A percentile compares a stretch with the other conserved stretches of the same genome.
These are phyloP conservation scores for Prinia subflava DNA, from an alignment of 2,113 vertebrate genomes.

Conservation along the genomic window DNA sequence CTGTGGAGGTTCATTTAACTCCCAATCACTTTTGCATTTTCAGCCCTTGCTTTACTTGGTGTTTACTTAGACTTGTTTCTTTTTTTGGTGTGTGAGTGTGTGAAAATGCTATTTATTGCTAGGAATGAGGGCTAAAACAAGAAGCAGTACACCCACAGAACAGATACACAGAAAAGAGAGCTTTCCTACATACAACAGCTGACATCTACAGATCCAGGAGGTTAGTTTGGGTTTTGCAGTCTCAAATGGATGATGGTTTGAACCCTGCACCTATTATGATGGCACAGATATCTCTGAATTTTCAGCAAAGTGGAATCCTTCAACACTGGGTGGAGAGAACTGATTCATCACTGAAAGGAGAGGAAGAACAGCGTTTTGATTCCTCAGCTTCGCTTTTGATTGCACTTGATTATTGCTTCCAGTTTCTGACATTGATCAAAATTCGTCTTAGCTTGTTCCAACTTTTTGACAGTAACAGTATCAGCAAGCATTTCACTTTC, in stretches of 20 bases:
- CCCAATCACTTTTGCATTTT: not conserved
- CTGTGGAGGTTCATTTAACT: not conserved
- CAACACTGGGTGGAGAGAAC: not conserved
- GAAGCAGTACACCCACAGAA: not conserved
- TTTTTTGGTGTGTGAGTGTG: not conserved
- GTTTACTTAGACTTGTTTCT: not conserved
- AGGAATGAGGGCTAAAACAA: not conserved
- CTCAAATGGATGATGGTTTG: not conserved
- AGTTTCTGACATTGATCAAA: not conserved
- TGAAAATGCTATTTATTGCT: not conserved
- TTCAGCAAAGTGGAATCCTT: not conserved
- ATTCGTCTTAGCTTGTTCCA: not conserved
- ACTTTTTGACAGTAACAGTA: not conserved
- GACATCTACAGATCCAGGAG: not conserved
- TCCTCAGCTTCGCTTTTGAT: not conserved
- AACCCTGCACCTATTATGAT: not conserved
- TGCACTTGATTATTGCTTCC: not conserved
- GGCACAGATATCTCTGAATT: not conserved
- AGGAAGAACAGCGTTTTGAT: not conserved
- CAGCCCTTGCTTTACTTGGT: not conserved
- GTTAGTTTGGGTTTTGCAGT: not conserved
- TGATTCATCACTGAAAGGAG: not conserved
- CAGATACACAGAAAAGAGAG: not conserved
- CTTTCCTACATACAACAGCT: not conserved
- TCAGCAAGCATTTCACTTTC: not conserved